phyloP scores from a whole-genome alignment of 2,797 vertebrate species.

The Hippocampus kuda region DNA sequence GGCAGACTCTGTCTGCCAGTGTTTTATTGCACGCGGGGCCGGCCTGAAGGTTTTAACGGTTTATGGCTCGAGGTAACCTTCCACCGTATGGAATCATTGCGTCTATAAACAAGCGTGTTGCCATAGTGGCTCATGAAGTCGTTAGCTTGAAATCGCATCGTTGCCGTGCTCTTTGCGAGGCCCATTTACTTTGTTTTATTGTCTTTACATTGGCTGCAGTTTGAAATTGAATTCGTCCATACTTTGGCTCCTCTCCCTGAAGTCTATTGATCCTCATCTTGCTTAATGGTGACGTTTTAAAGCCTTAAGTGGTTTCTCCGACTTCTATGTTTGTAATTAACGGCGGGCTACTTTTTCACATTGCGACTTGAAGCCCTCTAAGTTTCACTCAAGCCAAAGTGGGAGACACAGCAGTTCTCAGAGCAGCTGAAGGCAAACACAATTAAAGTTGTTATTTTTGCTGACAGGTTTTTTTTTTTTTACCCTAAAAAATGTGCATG shows the following conservation, averaged over 20 bases:
- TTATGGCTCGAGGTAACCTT: background rate
- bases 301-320: constrained; percentile 16
- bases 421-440: constrained; percentile 13
- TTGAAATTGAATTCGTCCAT: constrained; percentile 13
- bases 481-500: too few relatives aligned
- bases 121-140: constrained; percentile 5
- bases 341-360: constrained; percentile 32
- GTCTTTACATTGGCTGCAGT: background rate
- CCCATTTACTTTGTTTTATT: background rate
- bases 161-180: background rate
- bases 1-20: background rate
- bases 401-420: constrained; percentile 22
- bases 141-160: background rate
- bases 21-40: constrained; percentile 4
- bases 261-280: constrained; percentile 19
- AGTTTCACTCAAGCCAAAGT: constrained; percentile 28
- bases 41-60: constrained; percentile 22
- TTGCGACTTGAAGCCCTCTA: constrained; percentile 19
- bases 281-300: constrained; percentile 4
- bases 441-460: background rate
- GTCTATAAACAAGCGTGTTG: constrained; percentile 13
- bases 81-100: background rate
- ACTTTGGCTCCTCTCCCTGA: constrained; percentile 10
- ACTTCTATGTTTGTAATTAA: constrained; percentile 39
- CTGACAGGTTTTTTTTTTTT: background rate